Evolutionary conservation across 2,797 vertebrate genomes (phyloP), one percentile per base, ranked within the genome.

Genomic region (Mormyrus hasselquistii): DNA sequence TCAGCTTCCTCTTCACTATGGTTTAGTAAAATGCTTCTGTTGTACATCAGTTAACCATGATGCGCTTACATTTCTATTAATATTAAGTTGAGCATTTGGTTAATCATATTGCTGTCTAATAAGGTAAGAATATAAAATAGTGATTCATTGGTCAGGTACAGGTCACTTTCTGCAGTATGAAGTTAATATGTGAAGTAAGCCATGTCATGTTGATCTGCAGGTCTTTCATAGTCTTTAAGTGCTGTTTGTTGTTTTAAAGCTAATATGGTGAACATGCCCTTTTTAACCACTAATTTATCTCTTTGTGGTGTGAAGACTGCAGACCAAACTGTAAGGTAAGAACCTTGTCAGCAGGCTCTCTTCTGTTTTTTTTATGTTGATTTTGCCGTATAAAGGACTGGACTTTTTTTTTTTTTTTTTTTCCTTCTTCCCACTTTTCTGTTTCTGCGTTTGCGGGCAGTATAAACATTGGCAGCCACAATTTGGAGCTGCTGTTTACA

Each of bases 251-350:
- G n/a, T 49, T 79, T 34, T 47, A 85, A 52, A 85, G 83, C 16
- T 82, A 47, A 82, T 47, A 22, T 47, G 12, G 41, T 82, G 41
- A 47, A 82, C 19, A 7, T 73, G 22, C 34, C 6, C 44, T 59
- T 41, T 53, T 5, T 89, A 7, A 90, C 38, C 9, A 91, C 2
- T 87, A 8, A 88, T 41, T 73, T 90, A 6, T 91, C 73, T 86
- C 0, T 62, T 88, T 9, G 86, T 90, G 92, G 87, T 25, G 53
- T 91, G 86, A 94, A 98, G 98, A 98, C 95, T 99, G 97, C 95
- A 96, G 96, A 92, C 97, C 97, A 82, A 99, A 98, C 92, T 98
- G 98, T 94, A 99, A 98, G 98, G 97, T 98, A 95, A 94, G 89
- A 82, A 47, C 52, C 38, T 29, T 44, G 7, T 38, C 12, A 6